These are phyloP conservation scores for Ardeotis arabs DNA, from an alignment of 2,113 vertebrate species.

Conservation along the genomic window DNA sequence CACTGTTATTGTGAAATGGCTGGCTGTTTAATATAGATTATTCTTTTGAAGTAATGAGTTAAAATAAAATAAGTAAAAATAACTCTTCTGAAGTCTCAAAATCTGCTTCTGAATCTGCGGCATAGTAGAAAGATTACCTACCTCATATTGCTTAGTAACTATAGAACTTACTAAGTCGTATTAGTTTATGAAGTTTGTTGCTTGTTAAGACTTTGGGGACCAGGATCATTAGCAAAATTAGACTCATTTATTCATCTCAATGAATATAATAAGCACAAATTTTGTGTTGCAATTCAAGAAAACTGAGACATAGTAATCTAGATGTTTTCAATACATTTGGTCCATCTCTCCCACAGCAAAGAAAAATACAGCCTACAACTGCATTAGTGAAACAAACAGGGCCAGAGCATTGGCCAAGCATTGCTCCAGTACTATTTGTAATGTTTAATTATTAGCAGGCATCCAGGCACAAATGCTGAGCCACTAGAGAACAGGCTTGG, in stretches of 20 bases:
- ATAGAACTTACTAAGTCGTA: not conserved
- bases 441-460: not conserved
- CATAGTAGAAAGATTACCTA: not conserved
- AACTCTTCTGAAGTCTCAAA: not conserved
- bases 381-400: not conserved
- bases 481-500: not conserved
- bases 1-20: not conserved
- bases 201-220: not conserved
- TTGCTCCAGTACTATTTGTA: not conserved
- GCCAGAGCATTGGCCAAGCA: not conserved
- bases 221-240: not conserved
- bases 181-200: not conserved
- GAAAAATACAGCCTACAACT: not conserved
- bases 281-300: not conserved
- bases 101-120: accelerated
- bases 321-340: not conserved
- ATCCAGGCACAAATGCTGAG: not conserved
- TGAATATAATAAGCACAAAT: not conserved
- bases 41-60: not conserved
- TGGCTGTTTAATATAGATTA: not conserved
- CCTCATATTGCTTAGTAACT: not conserved
- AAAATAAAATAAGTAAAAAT: conserved; percentile 9
- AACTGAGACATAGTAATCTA: not conserved
- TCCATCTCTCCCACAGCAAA: not conserved
- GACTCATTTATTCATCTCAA: not conserved